Conservation (phyloP, 1,140 invertebrate species). For the Drosophila ambigua region DNA sequence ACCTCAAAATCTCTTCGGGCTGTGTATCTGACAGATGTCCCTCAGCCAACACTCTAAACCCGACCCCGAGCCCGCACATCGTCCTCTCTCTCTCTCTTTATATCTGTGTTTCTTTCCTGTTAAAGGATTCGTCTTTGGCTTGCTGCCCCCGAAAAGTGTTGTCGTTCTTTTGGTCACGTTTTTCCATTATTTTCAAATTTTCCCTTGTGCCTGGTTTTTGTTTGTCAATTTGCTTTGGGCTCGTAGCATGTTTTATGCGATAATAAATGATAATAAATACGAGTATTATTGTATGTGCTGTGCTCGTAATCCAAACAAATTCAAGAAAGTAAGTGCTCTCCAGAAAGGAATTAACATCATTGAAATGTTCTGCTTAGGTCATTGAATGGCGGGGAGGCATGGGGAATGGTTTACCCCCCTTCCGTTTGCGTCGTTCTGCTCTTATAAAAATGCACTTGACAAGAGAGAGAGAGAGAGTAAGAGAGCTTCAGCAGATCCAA, state of each 20-base stretch:
- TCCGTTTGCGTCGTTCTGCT: not conserved
- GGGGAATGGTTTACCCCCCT: not conserved
- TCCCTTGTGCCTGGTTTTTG: slow-evolving; percentile 37
- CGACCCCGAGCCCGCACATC: not conserved
- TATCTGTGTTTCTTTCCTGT: slow-evolving; percentile 6
- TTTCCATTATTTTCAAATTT: slow-evolving; percentile 63
- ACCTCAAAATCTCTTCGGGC: slow-evolving; percentile 53
- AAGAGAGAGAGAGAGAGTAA: too few species aligned
- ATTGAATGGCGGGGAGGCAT: not conserved
- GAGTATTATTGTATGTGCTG: slow-evolving; percentile 12
- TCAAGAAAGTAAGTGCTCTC: slow-evolving; percentile 2
- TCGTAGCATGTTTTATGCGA: slow-evolving; percentile 4
- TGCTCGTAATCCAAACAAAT: not conserved
- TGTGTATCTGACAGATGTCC: slow-evolving; percentile 57
- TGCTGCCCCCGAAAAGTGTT: slow-evolving; percentile 43
- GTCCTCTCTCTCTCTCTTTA: slow-evolving; percentile 17
- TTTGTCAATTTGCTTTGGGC: slow-evolving; percentile 63
- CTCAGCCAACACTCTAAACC: slow-evolving; percentile 21
- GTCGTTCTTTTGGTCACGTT: slow-evolving; percentile 70
- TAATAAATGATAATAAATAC: slow-evolving; percentile 57
- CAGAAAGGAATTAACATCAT: slow-evolving; percentile 8
- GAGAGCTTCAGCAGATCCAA: slow-evolving; percentile 5
- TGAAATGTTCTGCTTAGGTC: slow-evolving; percentile 10
- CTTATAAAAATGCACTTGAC: slow-evolving; percentile 13
- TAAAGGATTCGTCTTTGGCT: slow-evolving; percentile 23